These are phyloP conservation scores for Erebia epiphron DNA, from an alignment of 2,888 invertebrate species.

Conservation along the genomic window DNA sequence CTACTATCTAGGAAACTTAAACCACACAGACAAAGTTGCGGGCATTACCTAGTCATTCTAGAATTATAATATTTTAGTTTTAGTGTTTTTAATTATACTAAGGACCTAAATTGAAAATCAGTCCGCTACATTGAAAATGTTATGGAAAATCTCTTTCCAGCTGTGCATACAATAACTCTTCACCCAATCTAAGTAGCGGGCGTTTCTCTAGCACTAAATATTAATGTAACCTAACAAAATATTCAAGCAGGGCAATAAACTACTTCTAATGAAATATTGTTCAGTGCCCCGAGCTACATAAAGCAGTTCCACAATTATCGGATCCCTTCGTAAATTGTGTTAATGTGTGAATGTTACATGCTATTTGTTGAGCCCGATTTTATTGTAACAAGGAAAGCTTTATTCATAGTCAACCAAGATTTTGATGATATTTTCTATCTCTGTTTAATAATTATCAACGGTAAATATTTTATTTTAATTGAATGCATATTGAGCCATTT, in stretches of 20 bases:
- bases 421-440: neutral
- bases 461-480: no score
- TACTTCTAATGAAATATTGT: constrained; percentile 37
- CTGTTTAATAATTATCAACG: no score
- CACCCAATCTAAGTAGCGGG: constrained; percentile 18
- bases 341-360: constrained; percentile 32
- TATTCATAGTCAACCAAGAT: neutral
- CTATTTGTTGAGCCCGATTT: constrained; percentile 23
- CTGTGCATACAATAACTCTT: constrained; percentile 12
- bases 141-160: constrained; percentile 6
- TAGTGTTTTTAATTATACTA: no score
- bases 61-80: neutral
- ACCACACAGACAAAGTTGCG: no score
- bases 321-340: constrained; percentile 36
- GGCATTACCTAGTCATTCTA: no score
- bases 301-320: constrained; percentile 35
- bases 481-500: no score
- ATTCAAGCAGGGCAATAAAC: constrained; percentile 30
- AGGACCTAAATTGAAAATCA: neutral
- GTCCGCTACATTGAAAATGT: neutral
- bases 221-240: constrained; percentile 35
- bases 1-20: no score
- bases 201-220: constrained; percentile 23
- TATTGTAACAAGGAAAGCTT: neutral
- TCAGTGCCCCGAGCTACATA: constrained; percentile 31